Conservation (phyloP, 2,888 invertebrate genomes). For the Leucozona laternaria region DNA sequence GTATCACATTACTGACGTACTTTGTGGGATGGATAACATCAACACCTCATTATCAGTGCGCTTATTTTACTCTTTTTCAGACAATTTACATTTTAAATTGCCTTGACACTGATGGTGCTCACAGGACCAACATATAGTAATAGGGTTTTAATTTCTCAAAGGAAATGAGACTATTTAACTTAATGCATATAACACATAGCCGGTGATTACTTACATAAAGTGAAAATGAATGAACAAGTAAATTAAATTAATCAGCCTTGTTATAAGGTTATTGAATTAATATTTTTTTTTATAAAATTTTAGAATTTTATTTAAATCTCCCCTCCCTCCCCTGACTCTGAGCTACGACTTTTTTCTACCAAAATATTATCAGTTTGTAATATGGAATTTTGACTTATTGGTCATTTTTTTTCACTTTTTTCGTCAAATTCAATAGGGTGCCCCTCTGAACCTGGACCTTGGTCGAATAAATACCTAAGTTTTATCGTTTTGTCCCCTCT, state of each 20-base stretch:
- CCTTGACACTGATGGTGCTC: background rate
- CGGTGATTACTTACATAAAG: background rate
- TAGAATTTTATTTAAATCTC: too few relatives aligned
- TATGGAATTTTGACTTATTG: too few relatives aligned
- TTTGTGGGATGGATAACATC: background rate
- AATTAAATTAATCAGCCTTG: background rate
- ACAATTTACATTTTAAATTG: constrained; percentile 25
- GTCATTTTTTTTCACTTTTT: too few relatives aligned
- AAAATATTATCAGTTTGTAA: too few relatives aligned
- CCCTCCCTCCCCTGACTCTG: too few relatives aligned
- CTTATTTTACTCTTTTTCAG: background rate
- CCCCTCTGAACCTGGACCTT: too few relatives aligned
- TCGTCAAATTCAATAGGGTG: too few relatives aligned
- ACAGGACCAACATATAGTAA: constrained; percentile 2
- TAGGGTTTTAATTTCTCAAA: background rate
- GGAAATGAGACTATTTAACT: constrained; percentile 5
- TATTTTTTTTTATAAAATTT: too few relatives aligned
- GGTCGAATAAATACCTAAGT: too few relatives aligned
- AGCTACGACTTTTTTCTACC: too few relatives aligned
- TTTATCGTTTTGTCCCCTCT: too few relatives aligned
- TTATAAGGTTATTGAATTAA: background rate
- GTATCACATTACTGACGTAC: background rate
- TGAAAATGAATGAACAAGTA: background rate
- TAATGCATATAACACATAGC: constrained; percentile 1
- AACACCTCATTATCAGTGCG: constrained; percentile 3